Evolutionary conservation across 2,113 vertebrate species (phyloP), one percentile per base, ranked within the genome.

Genomic region (Varanus komodoensis): DNA sequence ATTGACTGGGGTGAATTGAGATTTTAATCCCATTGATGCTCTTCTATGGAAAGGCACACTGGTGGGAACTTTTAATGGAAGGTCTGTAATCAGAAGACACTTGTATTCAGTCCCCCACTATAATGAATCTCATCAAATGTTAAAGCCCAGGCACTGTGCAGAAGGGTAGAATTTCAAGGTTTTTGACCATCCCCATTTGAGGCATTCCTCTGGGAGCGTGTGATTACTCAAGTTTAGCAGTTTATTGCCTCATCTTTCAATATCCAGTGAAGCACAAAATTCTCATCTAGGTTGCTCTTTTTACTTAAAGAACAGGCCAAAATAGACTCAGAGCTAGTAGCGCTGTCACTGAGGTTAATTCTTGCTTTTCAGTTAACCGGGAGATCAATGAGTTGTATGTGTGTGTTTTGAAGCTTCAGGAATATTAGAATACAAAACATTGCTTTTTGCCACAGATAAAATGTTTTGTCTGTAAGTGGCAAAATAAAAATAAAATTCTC

Each of bases 181-280:
- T 99, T 98, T 98, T 98, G 98, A 98, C 98, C 98, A 98, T 98
- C 98, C 98, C 98, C 97, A 98, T 98, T 98, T 97, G 97, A 98
- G 98, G 97, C 97, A 98, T 98, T 98, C 98, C 98, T 98, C 97
- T 95, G 98, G 98, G 98, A 99, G 98, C 97, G 98, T 98, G 98
- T 98, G 99, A 99, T 99, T 98, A 99, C 98, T 99, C 98, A 99
- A 98, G 98, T 99, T 99, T 98, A 98, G 98, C 98, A 98, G 97
- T 98, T 99, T 99, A 99, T 99, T 99, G 98, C 98, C 98, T 99
- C 98, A 99, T 99, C 98, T 99, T 98, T 99, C 98, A 99, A 99
- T 98, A 98, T 98, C 98, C 98, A 99, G 97, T 97, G 98, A 98
- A 99, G 99, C 99, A 98, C 98, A 99, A 98, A 98, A 99, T 99